These are phyloP conservation scores for Plotosus lineatus DNA, from an alignment of 2,113 vertebrate species.

Conservation along the genomic window DNA sequence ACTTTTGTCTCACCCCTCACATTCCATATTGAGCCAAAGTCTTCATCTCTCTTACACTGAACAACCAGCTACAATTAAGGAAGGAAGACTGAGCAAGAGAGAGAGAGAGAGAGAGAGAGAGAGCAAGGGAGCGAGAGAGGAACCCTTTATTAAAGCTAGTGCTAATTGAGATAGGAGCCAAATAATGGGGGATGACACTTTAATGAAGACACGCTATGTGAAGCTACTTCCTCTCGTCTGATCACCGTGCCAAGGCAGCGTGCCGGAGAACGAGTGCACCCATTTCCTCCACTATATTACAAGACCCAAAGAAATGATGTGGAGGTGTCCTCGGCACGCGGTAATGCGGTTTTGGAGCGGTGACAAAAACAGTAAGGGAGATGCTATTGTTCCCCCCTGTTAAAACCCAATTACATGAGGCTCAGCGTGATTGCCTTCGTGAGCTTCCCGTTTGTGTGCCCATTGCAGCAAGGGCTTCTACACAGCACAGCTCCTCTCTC, in stretches of 20 bases:
- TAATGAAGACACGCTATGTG: conserved; percentile 78
- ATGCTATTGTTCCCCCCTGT: conserved; percentile 70
- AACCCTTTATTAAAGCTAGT: conserved; percentile 78
- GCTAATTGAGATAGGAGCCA: conserved; percentile 80
- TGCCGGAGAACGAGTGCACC: conserved; percentile 57
- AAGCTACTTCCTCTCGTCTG: conserved; percentile 68
- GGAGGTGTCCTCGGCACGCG: conserved; percentile 56
- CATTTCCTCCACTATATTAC: conserved; percentile 53
- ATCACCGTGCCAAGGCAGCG: conserved; percentile 59
- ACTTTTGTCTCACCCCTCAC: conserved; percentile 46
- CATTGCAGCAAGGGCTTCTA: conserved; percentile 33
- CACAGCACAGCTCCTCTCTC: conserved; percentile 9
- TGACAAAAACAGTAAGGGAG: conserved; percentile 73
- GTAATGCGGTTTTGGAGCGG: conserved; percentile 73
- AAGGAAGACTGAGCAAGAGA: conserved; percentile 40
- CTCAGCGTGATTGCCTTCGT: conserved; percentile 61
- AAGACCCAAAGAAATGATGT: conserved; percentile 67
- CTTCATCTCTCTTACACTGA: background rate
- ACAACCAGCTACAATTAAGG: conserved; percentile 29
- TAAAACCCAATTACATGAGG: conserved; percentile 74
- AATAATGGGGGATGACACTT: conserved; percentile 82
- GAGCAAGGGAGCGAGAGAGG: conserved; percentile 57
- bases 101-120: conserved; percentile 38
- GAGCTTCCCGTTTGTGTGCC: conserved; percentile 37
- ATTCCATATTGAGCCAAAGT: conserved; percentile 24